Base-by-base conservation (phyloP, 2,888 invertebrate species). In the Minunthozetes semirufus region DNA sequence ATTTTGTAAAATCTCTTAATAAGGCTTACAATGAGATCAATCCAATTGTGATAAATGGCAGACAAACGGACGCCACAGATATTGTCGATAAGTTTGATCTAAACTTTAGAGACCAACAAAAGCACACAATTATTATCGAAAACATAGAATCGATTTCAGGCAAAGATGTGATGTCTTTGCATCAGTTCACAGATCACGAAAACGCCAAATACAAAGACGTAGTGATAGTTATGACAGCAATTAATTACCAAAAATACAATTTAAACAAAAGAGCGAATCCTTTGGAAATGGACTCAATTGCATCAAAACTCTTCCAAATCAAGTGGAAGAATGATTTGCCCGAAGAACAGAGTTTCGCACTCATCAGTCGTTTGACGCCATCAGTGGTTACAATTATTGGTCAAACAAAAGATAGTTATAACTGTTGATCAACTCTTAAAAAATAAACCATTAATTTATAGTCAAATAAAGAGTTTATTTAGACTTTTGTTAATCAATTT, bases 101-200 rank as follows among this genome's bases (percentile, higher is more conserved):
- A 0, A 70, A 42, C 13, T 70, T 70, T 22, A 22, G 27, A 19
- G n/a, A 13, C 25, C 46, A 70, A 8, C n/a, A 22, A 42, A 70
- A 70, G 46, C 70, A 70, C 17, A 48, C 25, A 11, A 70, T 70
- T 46, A 19, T 70, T 27, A 22, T 70, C 46, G 27, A 70, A 25
- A 70, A 48, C 22, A 25, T 70, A 0, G 70, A 70, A 15, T 70
- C 70, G 19, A 70, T 70, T 27, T 1, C 9, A 11, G 17, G 25
- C 1, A n/a, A 70, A 25, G 46, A 70, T 15, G 25, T 70, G 13
- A 48, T 70, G 70, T 25, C 48, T 46, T 70, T 70, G 17, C 70
- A 70, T 70, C 70, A 70, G 70, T 70, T 70, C 70, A 70, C 70
- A 19, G 70, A 70, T 42, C 70, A 70, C 22, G 19, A 70, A 25